phyloP scores from a whole-genome alignment of 2,113 vertebrate species.

The Peucedramus taeniatus region DNA sequence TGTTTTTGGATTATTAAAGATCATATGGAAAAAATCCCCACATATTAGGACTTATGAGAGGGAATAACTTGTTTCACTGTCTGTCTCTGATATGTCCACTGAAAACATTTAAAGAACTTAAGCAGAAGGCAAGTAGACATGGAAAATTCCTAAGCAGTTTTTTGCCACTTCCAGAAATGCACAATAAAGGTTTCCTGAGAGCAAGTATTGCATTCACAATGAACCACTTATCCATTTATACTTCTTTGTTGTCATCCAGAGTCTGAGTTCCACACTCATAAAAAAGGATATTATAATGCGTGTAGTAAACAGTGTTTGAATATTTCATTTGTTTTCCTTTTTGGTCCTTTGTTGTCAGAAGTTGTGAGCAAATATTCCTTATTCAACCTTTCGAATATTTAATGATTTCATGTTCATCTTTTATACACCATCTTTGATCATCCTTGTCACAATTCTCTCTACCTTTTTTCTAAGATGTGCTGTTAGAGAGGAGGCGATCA shows the following conservation, averaged over 20 bases:
- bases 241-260: neutral
- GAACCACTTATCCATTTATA: neutral
- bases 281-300: neutral
- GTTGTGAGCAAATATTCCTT: neutral
- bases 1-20: neutral
- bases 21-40: neutral
- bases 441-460: neutral
- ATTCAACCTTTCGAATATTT: neutral
- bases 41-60: neutral
- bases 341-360: neutral
- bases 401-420: neutral
- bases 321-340: constrained; percentile 20
- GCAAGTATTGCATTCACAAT: neutral
- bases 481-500: neutral
- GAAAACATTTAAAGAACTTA: neutral
- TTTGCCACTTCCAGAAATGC: neutral
- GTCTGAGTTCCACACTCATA: neutral
- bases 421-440: neutral
- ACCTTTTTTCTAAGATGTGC: neutral
- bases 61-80: neutral
- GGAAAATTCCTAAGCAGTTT: neutral
- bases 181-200: neutral
- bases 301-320: neutral
- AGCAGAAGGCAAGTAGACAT: neutral
- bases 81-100: neutral